Percentiles rank a stretch among this genome's conserved stretches.
Evolutionary conservation across 1,140 invertebrate species (phyloP).

Genomic region (Brevipalpus yothersi): DNA sequence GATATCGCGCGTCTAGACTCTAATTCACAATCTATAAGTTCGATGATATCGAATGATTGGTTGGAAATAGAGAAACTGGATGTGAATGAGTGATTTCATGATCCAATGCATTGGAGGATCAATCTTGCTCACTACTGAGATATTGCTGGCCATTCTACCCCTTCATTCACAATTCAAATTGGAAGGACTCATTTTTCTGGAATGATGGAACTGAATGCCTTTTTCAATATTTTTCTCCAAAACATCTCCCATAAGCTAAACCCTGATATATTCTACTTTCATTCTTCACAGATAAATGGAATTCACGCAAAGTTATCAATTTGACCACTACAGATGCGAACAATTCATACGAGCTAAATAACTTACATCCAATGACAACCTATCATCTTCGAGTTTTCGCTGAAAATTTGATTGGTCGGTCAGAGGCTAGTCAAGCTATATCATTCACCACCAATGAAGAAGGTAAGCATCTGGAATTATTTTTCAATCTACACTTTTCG

Average conservation of each 20-base stretch:
- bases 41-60: no score
- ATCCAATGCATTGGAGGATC: no score
- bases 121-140: no score
- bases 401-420: constrained; percentile 83
- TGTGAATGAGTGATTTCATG: no score
- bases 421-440: constrained; percentile 70
- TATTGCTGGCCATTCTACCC: no score
- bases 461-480: constrained; percentile 13
- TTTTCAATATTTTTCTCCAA: background rate
- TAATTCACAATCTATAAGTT: no score
- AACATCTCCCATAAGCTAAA: no score
- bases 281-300: background rate
- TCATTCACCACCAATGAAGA: constrained; percentile 57
- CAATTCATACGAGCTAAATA: constrained; percentile 26
- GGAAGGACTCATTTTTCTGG: background rate
- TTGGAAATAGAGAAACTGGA: no score
- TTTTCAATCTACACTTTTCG: background rate
- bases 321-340: background rate
- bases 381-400: constrained; percentile 87
- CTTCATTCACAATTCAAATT: no score
- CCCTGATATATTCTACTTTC: no score
- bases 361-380: constrained; percentile 59
- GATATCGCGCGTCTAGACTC: no score
- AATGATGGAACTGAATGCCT: background rate
- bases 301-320: background rate